These are phyloP conservation scores for Lasiommata megera DNA, from an alignment of 2,888 invertebrate species.

Conservation along the genomic window DNA sequence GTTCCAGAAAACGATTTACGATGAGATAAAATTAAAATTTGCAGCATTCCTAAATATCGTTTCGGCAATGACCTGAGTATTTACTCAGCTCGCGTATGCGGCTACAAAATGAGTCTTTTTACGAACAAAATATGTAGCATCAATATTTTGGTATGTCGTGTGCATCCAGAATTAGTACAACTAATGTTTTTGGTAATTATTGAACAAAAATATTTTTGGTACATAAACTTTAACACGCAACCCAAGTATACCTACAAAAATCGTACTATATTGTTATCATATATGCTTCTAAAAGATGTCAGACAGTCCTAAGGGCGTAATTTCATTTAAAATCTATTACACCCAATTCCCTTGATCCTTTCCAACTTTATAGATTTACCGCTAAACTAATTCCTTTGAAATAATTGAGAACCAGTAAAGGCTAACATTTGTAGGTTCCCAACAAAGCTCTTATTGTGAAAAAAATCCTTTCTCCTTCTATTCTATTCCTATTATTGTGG, in stretches of 20 bases:
- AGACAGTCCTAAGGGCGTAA: neutral
- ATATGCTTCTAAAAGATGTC: neutral
- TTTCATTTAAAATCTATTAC: neutral
- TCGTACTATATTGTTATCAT: too few species aligned
- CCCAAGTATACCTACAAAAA: too few species aligned
- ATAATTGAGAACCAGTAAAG: too few species aligned
- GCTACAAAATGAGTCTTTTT: neutral
- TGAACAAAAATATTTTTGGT: neutral
- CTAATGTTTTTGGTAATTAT: slow-evolving; percentile 1
- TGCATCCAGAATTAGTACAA: neutral
- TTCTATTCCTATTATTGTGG: too few species aligned
- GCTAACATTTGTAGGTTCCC: too few species aligned
- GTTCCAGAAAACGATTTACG: slow-evolving; percentile 67
- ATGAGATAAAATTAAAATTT: slow-evolving; percentile 65
- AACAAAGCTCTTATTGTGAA: too few species aligned
- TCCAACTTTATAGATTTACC: neutral
- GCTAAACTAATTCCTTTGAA: neutral
- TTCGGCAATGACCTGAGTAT: slow-evolving; percentile 48
- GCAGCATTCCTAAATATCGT: slow-evolving; percentile 51
- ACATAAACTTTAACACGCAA: neutral
- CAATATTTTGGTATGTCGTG: neutral
- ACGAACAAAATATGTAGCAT: neutral
- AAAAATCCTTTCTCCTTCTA: too few species aligned
- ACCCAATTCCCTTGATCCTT: neutral
- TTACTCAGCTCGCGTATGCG: slow-evolving; percentile 17